Conservation (phyloP, 2,113 vertebrate species). For the Thymallus thymallus region DNA sequence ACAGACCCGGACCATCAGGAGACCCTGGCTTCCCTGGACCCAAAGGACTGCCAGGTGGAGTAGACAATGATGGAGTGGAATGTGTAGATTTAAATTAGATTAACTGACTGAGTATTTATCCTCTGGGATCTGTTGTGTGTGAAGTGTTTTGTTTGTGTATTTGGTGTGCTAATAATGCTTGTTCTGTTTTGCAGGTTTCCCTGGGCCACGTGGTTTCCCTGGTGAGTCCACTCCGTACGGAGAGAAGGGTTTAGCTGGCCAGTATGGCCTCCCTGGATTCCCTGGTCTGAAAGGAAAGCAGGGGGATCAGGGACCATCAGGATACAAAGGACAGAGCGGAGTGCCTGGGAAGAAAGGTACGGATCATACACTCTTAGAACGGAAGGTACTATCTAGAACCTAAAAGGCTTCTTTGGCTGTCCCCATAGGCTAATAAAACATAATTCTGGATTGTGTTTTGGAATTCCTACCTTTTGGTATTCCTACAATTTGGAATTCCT, state of each 20-base stretch:
- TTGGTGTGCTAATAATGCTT: neutral
- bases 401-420: too few relatives aligned
- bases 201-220: conserved; percentile 77
- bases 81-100: neutral
- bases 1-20: conserved; percentile 77
- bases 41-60: conserved; percentile 82
- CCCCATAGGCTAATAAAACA: too few relatives aligned
- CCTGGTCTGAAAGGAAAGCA: conserved; percentile 77
- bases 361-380: neutral
- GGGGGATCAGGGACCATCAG: conserved; percentile 79
- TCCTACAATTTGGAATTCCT: too few relatives aligned
- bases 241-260: conserved; percentile 69
- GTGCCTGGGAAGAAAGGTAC: conserved; percentile 87
- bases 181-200: conserved; percentile 74
- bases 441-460: too few relatives aligned
- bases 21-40: conserved; percentile 78
- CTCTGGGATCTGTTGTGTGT: too few relatives aligned
- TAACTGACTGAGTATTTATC: too few relatives aligned
- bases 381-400: too few relatives aligned
- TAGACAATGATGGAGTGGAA: neutral
- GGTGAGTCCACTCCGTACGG: conserved; percentile 76
- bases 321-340: conserved; percentile 78
- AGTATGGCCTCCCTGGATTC: conserved; percentile 56
- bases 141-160: neutral
- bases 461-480: conserved; percentile 48